A percentile compares a stretch with the other conserved stretches of the same genome.
phyloP scores from a whole-genome alignment of 2,113 vertebrate species.

The Hydrochoerus hydrochaeris region DNA sequence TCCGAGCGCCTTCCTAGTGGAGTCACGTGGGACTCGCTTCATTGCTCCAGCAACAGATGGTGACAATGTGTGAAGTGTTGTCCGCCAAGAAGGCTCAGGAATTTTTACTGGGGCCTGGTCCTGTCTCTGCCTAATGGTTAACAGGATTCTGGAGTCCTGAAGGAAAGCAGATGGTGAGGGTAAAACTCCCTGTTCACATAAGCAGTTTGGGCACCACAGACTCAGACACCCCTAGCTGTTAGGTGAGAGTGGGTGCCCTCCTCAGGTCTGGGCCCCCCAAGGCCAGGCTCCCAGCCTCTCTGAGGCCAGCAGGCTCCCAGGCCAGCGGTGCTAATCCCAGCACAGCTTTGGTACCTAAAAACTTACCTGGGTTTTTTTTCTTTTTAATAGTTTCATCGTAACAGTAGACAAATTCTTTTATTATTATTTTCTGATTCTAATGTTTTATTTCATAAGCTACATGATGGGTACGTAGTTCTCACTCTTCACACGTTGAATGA shows the following conservation, averaged over 20 bases:
- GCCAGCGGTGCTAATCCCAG: not conserved
- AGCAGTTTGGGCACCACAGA: not conserved
- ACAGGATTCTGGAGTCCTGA: not conserved
- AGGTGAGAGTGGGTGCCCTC: not conserved
- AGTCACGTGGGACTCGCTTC: not conserved
- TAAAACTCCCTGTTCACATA: not conserved
- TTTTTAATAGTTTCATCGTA: not conserved
- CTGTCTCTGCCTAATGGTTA: not conserved
- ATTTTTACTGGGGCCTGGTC: not conserved
- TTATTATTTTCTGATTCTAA: not conserved
- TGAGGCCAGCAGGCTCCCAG: not conserved
- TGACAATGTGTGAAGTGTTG: not conserved
- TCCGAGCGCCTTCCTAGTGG: not conserved
- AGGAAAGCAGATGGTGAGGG: not conserved
- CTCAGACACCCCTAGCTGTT: not conserved
- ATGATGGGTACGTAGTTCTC: not conserved
- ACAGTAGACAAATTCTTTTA: not conserved
- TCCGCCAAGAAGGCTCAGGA: not conserved
- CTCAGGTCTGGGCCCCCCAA: not conserved
- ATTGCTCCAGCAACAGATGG: not conserved
- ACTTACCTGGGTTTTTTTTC: not conserved
- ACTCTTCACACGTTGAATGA: not conserved
- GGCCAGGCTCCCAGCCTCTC: not conserved
- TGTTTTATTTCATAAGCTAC: not conserved
- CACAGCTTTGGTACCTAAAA: not conserved